Evolutionary conservation across 2,113 vertebrate species (phyloP), one percentile per base, ranked within the genome.

Genomic region (Donacobius atricapilla): DNA sequence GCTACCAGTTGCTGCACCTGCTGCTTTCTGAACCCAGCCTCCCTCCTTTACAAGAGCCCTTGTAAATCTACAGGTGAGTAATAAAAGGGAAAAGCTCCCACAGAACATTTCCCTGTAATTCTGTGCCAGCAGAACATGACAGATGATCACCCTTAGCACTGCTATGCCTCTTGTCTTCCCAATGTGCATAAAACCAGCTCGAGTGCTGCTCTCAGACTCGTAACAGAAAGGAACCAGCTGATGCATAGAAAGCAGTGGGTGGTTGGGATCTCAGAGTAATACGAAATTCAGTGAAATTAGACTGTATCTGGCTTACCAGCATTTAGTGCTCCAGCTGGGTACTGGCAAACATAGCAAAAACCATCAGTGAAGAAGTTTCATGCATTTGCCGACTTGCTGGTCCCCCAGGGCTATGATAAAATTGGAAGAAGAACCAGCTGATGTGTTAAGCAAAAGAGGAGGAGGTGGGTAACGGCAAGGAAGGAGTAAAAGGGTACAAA

Each of bases 121-220:
- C 58, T 64, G 39, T 2, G 1, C 31, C 3, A 6, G n/a, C 42
- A 83, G 76, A 77, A 68, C 11, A 6, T 11, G 53, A 35, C 10
- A 33, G 8, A 42, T 33, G 35, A 72, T 15, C 75, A 20, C 2
- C 5, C 24, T 53, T 18, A 77, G 42, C n/a, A 61, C 78, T 13
- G 5, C 13, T 14, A 9, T 1, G 0, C 28, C 64, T 57, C 42
- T 11, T 35, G 6, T 25, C 10, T 27, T 9, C 15, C 42, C 57
- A 25, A 13, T 8, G 33, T 4, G 24, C 65, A 60, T 22, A 73
- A 65, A 72, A 12, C 24, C 56, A 83, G 50, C 37, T 20, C 1
- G 6, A 39, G 35, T 12, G 51, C 51, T 79, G 71, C 83, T 83
- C 61, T 28, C 14, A 45, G 47, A 42, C 17, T 10, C 27, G 2